Evolutionary conservation across 2,888 invertebrate species (phyloP).

Genomic region (Nomada ferruginata): DNA sequence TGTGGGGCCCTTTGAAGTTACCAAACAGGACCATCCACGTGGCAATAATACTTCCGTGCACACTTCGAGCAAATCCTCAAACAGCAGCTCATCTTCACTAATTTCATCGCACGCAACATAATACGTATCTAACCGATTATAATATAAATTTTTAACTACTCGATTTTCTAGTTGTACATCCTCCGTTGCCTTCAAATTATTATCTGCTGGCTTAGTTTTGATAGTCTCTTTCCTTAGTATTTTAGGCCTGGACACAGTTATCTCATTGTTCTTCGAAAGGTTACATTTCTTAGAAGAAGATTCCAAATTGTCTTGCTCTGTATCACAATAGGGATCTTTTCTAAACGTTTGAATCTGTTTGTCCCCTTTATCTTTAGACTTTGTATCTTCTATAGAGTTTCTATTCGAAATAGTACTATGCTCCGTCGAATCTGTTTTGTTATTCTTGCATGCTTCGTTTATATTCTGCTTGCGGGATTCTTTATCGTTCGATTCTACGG

Average conservation of each 20-base stretch:
- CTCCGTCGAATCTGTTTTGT: background rate
- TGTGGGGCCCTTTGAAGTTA: constrained; percentile 77
- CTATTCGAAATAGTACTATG: background rate
- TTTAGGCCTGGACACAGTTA: constrained; percentile 20
- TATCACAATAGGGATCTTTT: background rate
- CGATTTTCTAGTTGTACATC: constrained; percentile 31
- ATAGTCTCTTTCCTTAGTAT: background rate
- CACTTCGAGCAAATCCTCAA: constrained; percentile 80
- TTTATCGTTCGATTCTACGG: background rate
- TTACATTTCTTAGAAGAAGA: constrained; percentile 19
- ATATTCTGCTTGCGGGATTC: constrained; percentile 3
- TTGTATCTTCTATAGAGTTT: background rate
- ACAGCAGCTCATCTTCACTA: constrained; percentile 66
- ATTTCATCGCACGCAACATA: constrained; percentile 25
- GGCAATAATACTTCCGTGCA: constrained; percentile 79
- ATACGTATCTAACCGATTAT: constrained; percentile 31
- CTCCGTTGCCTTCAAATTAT: constrained; percentile 22
- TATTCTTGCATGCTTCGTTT: constrained; percentile 16
- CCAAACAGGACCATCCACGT: constrained; percentile 78
- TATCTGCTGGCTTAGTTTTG: constrained; percentile 9
- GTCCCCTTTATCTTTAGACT: background rate
- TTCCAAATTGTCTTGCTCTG: constrained; percentile 6
- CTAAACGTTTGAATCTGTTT: constrained; percentile 6
- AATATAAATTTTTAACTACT: constrained; percentile 27
- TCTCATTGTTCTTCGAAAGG: constrained; percentile 21